Evolutionary conservation across 2,888 invertebrate species (phyloP), one percentile per base, ranked within the genome.

Genomic region (Aricia artaxerxes): DNA sequence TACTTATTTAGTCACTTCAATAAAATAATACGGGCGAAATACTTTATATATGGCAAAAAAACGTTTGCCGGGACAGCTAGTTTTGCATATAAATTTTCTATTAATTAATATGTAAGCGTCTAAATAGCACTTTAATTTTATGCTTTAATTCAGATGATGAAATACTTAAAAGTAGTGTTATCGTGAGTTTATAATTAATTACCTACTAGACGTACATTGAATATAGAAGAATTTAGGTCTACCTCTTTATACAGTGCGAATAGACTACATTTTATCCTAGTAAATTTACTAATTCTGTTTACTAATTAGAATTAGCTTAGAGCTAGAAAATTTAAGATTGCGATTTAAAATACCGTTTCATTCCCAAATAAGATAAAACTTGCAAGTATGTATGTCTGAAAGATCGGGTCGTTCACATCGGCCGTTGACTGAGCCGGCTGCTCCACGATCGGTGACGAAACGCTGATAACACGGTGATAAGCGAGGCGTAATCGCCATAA

Each of bases 331-430:
- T 13, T 9, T 53, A 13, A 13, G 9, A 0, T 24, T 3, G 31
- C 24, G 11, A 64, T 64, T 2, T 31, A 31, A 64, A 64, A 64
- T 64, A 64, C 64, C 64, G 64, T 64, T 64, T 24, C 7, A 64
- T 31, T 64, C 64, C 11, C 11, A 64, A 64, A 31, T 31, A 64
- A 64, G 3, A 31, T 31, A 24, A 31, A 64, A 64, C 64, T 64
- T 64, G 31, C 24, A 69, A 69, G 35, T 35, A 35, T 35, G 35
- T 35, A 35, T 35, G 38, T 38, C 69, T 78, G 77, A 77, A 77
- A 78, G 77, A 44, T 38, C 78, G 81, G 81, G 79, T 78, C 79
- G 80, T 11, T 78, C 61, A 69, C 69, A 69, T 69, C 69, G 69
- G 69, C 35, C 69, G 35, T 69, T 38, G 69, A 69, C 69, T 69